Conservation (phyloP, 2,797 vertebrate genomes). For the Pangasius mekongensis region DNA sequence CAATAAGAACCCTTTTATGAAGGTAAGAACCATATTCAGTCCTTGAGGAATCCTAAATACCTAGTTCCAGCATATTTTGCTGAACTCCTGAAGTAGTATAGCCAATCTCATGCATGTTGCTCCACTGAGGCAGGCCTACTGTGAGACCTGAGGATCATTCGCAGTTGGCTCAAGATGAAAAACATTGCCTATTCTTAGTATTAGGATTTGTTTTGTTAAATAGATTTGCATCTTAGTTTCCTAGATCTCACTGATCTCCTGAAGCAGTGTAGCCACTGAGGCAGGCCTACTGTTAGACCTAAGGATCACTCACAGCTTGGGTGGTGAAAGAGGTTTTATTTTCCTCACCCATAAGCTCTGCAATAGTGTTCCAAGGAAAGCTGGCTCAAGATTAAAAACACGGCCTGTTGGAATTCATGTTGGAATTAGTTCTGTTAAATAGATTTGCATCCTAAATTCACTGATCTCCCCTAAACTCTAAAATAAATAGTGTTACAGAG, state of each 20-base stretch:
- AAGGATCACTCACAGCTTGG: background rate
- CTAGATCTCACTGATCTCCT: background rate
- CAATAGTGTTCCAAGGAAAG: background rate
- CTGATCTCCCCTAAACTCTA: background rate
- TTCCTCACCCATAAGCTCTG: background rate
- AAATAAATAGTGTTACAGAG: background rate
- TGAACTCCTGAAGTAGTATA: background rate
- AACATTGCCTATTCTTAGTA: background rate
- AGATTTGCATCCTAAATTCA: background rate
- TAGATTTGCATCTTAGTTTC: background rate
- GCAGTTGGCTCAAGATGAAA: background rate
- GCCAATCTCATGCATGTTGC: background rate
- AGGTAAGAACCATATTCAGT: background rate
- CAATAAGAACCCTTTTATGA: background rate
- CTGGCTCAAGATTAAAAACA: background rate
- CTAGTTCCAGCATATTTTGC: background rate
- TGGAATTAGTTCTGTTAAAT: background rate
- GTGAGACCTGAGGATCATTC: background rate
- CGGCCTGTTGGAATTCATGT: background rate
- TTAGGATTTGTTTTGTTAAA: background rate
- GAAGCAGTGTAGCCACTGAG: background rate
- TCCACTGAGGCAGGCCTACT: background rate
- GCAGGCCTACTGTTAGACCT: background rate
- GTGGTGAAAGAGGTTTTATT: background rate
- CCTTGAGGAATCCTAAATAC: background rate